These are phyloP conservation scores for Drosophila imparisetae DNA, from an alignment of 2,888 invertebrate species.

Conservation along the genomic window DNA sequence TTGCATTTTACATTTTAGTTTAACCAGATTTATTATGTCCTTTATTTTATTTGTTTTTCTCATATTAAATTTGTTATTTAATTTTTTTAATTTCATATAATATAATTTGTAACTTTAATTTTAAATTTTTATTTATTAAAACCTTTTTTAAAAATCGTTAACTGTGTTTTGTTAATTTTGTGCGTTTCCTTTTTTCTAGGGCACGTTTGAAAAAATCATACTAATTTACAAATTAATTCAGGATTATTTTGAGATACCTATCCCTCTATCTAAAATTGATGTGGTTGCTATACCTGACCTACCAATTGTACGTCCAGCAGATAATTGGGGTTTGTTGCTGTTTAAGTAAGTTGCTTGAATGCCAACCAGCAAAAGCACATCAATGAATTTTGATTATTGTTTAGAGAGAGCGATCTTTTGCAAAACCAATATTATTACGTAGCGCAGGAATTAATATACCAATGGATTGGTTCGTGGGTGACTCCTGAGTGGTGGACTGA, in stretches of 20 bases:
- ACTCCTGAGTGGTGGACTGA: slow-evolving; percentile 92
- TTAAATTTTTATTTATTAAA: not conserved
- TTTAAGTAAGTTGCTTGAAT: slow-evolving; percentile 87
- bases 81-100: not conserved
- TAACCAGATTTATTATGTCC: not conserved
- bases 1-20: not conserved
- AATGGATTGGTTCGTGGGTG: slow-evolving; percentile 91
- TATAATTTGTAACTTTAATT: not conserved
- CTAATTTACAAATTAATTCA: slow-evolving; percentile 87
- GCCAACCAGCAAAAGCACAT: not conserved
- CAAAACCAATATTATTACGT: slow-evolving; percentile 88
- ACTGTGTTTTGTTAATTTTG: not conserved
- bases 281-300: slow-evolving; percentile 90
- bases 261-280: slow-evolving; percentile 89
- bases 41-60: not conserved
- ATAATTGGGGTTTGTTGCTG: slow-evolving; percentile 92
- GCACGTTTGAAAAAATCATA: slow-evolving; percentile 87
- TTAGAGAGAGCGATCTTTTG: slow-evolving; percentile 90
- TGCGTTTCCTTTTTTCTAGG: slow-evolving; percentile 85
- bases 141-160: not conserved
- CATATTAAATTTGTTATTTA: not conserved
- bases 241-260: slow-evolving; percentile 88
- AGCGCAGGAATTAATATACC: slow-evolving; percentile 90
- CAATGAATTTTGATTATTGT: slow-evolving; percentile 40
- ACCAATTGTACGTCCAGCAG: slow-evolving; percentile 89